phyloP scores from a whole-genome alignment of 1,140 invertebrate genomes.

The Epicauta chinensis region DNA sequence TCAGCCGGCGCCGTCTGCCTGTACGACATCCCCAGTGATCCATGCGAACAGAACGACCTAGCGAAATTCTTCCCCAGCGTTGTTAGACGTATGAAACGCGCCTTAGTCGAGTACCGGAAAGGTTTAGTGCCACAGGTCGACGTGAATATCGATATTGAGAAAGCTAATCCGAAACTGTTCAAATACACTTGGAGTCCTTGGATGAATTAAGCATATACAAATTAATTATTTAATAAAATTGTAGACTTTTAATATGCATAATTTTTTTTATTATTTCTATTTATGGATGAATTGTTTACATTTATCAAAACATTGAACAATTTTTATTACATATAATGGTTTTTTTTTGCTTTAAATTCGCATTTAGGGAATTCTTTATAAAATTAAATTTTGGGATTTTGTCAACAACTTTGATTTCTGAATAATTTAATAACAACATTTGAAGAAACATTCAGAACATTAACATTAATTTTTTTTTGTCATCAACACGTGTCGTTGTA shows the following conservation, averaged over 20 bases:
- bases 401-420: no score
- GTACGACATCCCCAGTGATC: slow-evolving; percentile 56
- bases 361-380: background rate
- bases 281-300: background rate
- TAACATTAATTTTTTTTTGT: no score
- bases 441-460: no score
- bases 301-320: no score
- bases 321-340: background rate
- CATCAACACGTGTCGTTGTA: no score
- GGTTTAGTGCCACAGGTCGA: slow-evolving; percentile 40
- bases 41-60: slow-evolving; percentile 59
- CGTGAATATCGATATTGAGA: slow-evolving; percentile 35
- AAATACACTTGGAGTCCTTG: slow-evolving; percentile 46
- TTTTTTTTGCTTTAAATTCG: background rate
- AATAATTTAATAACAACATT: no score
- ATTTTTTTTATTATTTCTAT: no score
- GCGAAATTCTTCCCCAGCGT: slow-evolving; percentile 42
- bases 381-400: no score
- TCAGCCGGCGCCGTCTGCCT: slow-evolving; percentile 49
- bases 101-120: slow-evolving; percentile 41
- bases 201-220: slow-evolving; percentile 35
- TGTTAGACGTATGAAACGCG: slow-evolving; percentile 42
- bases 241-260: no score
- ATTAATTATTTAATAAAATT: slow-evolving; percentile 19
- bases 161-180: slow-evolving; percentile 42